A percentile compares a stretch with the other conserved stretches of the same genome.
Conservation (phyloP, 2,888 invertebrate genomes). For the Pseudococcus viburni region DNA sequence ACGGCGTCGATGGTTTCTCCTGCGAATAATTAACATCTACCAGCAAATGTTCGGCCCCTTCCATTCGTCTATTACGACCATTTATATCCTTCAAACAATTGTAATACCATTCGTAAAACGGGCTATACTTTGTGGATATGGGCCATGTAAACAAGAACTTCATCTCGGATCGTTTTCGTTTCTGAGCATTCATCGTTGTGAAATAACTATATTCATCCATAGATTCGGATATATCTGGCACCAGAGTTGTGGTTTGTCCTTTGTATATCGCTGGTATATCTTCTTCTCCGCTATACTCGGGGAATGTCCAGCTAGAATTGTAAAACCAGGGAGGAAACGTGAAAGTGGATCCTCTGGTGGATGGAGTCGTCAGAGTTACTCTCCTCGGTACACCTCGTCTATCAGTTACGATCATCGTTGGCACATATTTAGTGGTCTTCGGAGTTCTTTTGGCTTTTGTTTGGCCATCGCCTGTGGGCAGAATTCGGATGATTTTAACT, state of each 20-base stretch:
- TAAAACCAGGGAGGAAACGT: background rate
- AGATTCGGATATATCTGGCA: slow-evolving; percentile 30
- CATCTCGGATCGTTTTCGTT: slow-evolving; percentile 8
- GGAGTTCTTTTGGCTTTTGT: background rate
- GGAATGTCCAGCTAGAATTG: slow-evolving; percentile 12
- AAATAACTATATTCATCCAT: slow-evolving; percentile 28
- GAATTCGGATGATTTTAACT: background rate
- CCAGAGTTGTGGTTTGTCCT: background rate
- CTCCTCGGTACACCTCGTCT: slow-evolving; percentile 4
- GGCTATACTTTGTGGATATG: background rate
- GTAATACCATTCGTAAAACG: slow-evolving; percentile 46
- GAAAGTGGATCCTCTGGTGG: slow-evolving; percentile 12
- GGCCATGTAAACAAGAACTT: background rate
- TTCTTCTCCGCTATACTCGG: background rate
- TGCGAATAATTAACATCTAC: background rate
- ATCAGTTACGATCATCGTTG: slow-evolving; percentile 2
- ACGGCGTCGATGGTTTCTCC: slow-evolving; percentile 14
- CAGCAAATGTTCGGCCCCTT: background rate
- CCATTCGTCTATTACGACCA: background rate
- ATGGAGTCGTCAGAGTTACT: background rate
- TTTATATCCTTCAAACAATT: background rate
- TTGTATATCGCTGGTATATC: background rate
- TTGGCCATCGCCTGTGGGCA: background rate
- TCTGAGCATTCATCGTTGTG: background rate
- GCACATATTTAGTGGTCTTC: background rate